phyloP scores from a whole-genome alignment of 2,797 vertebrate species.

The Coccyzus lansbergi region DNA sequence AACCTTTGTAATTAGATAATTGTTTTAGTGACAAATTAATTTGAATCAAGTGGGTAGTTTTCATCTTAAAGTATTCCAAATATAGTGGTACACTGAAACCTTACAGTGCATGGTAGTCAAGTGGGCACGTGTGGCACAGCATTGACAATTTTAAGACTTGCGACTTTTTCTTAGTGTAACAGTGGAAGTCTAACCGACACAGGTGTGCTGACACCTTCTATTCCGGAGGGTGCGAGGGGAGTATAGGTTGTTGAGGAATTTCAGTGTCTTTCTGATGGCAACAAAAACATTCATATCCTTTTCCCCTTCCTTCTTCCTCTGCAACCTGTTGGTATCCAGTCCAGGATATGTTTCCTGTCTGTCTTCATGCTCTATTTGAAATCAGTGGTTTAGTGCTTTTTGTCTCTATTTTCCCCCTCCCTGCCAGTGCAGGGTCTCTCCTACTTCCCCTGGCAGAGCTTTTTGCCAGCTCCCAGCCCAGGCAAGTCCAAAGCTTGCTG shows the following conservation, averaged over 20 bases:
- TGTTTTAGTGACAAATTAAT: not conserved
- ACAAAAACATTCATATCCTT: slow-evolving; percentile 49
- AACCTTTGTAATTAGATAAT: slow-evolving; percentile 25
- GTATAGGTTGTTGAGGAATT: not conserved
- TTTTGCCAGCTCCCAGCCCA: not conserved
- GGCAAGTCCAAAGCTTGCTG: not conserved
- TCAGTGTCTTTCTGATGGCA: not conserved
- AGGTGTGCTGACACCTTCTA: not conserved
- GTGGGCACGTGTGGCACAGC: not conserved
- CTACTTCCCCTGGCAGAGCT: not conserved
- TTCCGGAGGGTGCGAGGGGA: not conserved
- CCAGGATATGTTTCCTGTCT: slow-evolving; percentile 58
- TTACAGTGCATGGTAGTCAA: not conserved
- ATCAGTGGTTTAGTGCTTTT: not conserved
- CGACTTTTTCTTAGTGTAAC: not conserved
- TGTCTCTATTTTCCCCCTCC: not conserved
- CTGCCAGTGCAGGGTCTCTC: not conserved
- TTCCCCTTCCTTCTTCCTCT: slow-evolving; percentile 41
- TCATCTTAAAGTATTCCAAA: not conserved
- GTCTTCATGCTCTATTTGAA: slow-evolving; percentile 1
- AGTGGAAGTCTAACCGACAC: not conserved
- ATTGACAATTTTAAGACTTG: not conserved
- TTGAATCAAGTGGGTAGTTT: not conserved
- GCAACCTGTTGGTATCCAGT: slow-evolving; percentile 40
- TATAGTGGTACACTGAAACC: not conserved